Conservation (phyloP, 2,797 vertebrate genomes). For the Chromobotia macracanthus region DNA sequence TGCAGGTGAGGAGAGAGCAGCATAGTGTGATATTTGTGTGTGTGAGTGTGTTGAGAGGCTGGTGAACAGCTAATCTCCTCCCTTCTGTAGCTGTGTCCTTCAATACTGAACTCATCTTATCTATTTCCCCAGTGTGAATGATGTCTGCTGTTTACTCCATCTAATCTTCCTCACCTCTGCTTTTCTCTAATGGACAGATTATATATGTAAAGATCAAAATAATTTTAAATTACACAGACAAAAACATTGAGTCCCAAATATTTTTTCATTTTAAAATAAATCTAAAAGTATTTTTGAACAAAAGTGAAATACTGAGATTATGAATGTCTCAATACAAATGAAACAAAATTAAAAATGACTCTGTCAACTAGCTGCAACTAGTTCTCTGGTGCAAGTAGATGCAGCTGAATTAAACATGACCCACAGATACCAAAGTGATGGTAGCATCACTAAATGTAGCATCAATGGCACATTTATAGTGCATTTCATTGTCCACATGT, state of each 20-base stretch:
- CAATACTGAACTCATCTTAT: slow-evolving; percentile 3
- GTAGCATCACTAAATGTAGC: neutral
- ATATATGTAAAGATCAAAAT: too few species aligned
- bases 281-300: too few species aligned
- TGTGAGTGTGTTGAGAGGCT: neutral
- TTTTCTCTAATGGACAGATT: neutral
- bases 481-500: neutral
- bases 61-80: neutral
- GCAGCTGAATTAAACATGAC: neutral
- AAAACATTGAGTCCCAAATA: too few species aligned
- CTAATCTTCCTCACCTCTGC: slow-evolving; percentile 1
- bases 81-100: neutral
- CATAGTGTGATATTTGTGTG: slow-evolving; percentile 4
- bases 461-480: neutral
- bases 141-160: slow-evolving; percentile 22
- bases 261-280: too few species aligned
- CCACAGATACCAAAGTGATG: neutral
- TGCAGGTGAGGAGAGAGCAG: slow-evolving; percentile 4
- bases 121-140: neutral
- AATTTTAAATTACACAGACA: too few species aligned
- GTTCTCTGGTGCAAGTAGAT: neutral
- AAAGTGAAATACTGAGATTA: too few species aligned
- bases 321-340: too few species aligned
- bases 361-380: too few species aligned
- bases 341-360: too few species aligned